These are phyloP conservation scores for Synergus itoensis DNA, from an alignment of 2,888 invertebrate species.

Conservation along the genomic window DNA sequence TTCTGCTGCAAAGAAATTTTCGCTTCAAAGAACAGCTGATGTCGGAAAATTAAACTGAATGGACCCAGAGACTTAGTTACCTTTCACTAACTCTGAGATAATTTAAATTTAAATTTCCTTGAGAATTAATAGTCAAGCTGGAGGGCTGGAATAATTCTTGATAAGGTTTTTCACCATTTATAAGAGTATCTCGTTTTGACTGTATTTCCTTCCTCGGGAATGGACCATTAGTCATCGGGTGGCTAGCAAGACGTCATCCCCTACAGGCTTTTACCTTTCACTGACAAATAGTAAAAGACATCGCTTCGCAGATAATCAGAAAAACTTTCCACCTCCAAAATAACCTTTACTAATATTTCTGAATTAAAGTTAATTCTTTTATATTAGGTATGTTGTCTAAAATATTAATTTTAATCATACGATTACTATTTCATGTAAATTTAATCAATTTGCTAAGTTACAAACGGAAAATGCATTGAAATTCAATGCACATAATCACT, in stretches of 20 bases:
- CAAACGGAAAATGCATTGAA: background rate
- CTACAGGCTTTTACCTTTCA: no score
- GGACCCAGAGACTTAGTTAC: constrained; percentile 16
- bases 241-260: background rate
- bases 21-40: constrained; percentile 16
- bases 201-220: background rate
- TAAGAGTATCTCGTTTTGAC: background rate
- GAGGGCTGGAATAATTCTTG: background rate
- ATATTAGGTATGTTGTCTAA: background rate
- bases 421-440: background rate
- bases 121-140: background rate
- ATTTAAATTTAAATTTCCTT: background rate
- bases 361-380: background rate
- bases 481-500: background rate
- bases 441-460: background rate
- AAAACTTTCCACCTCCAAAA: background rate
- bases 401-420: background rate
- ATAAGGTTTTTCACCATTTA: background rate
- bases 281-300: background rate
- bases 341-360: background rate
- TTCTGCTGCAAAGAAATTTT: constrained; percentile 9
- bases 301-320: background rate
- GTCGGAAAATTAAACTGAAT: constrained; percentile 16
- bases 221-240: background rate
- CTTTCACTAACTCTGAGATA: constrained; percentile 14